These are phyloP conservation scores for Drosophila formosana DNA, from an alignment of 2,888 invertebrate genomes.

Conservation along the genomic window DNA sequence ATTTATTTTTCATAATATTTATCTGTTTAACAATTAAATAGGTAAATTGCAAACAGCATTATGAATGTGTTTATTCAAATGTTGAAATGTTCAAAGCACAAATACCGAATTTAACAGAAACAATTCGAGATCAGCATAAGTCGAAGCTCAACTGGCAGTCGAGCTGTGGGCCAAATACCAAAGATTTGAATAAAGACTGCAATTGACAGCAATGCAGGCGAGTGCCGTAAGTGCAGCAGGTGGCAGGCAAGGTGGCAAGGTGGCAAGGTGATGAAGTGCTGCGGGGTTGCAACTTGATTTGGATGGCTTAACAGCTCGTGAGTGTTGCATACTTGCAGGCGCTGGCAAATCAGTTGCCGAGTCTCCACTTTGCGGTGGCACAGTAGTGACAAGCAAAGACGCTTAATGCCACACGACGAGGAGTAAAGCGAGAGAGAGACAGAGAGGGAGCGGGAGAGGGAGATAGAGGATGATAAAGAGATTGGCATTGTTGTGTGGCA, in stretches of 20 bases:
- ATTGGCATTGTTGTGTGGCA: conserved; percentile 41
- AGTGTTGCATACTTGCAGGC: conserved; percentile 43
- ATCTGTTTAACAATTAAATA: too few species aligned
- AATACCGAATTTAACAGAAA: too few species aligned
- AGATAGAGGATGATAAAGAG: conserved; percentile 9
- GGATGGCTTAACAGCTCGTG: conserved; percentile 23
- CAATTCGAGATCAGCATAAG: not conserved
- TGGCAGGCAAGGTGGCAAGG: not conserved
- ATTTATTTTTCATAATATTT: too few species aligned
- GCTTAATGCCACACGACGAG: conserved; percentile 32
- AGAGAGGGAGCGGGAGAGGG: not conserved
- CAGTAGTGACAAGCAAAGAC: conserved; percentile 7
- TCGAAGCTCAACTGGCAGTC: not conserved
- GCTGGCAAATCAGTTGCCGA: conserved; percentile 30
- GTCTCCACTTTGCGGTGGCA: conserved; percentile 33
- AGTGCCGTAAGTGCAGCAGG: too few species aligned
- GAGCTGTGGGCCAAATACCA: not conserved
- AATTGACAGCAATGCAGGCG: not conserved
- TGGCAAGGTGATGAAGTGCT: too few species aligned
- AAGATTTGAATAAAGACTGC: not conserved
- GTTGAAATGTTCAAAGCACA: too few species aligned
- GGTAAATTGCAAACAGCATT: too few species aligned
- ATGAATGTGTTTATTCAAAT: too few species aligned
- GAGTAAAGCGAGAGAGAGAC: not conserved
- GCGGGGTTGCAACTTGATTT: conserved; percentile 7